Evolutionary conservation across 2,797 vertebrate species (phyloP), one percentile per base, ranked within the genome.

Genomic region (Centropyge bicolor): DNA sequence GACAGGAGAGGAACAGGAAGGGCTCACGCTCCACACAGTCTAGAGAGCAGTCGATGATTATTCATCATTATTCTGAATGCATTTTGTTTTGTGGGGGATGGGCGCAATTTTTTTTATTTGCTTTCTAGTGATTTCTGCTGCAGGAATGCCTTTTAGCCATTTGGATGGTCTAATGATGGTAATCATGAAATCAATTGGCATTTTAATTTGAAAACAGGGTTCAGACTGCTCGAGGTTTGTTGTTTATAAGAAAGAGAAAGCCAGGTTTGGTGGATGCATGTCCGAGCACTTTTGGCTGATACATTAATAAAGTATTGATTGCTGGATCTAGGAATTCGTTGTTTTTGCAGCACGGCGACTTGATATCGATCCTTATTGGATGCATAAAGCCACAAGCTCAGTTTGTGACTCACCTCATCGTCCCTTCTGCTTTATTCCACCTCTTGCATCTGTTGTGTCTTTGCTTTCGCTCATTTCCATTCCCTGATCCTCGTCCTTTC

Each of bases 1-100:
- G 87, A 87, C 87, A 84, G 83, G 76, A 83, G 81, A 90, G 88
- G 84, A 91, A 88, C 66, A 89, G 92, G 87, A 93, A 91, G 77
- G 52, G 72, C 78, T 82, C 57, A 10, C 71, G 82, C 56, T 20
- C 65, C 75, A n/a, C 70, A 41, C 31, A 46, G 73, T 57, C 66
- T 54, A 19, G 27, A 54, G 56, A 74, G n/a, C 62, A 48, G 76
- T 68, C 64, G 3, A 82, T 89, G 74, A 77, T 86, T 87, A 78
- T 78, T 90, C 81, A 86, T 86, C 74, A 85, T 85, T 85, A 86
- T 84, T 86, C 83, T 56, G 46, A 82, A 81, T 65, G 24, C 22
- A 41, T 57, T 74, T 43, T 61, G 52, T 82, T 73, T 71, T 4
- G 40, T 65, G 74, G 78, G 83, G 83, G 81, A 87, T 59, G 81